Evolutionary conservation across 2,113 vertebrate species (phyloP).

Genomic region (Aspiorhynchus laticeps): DNA sequence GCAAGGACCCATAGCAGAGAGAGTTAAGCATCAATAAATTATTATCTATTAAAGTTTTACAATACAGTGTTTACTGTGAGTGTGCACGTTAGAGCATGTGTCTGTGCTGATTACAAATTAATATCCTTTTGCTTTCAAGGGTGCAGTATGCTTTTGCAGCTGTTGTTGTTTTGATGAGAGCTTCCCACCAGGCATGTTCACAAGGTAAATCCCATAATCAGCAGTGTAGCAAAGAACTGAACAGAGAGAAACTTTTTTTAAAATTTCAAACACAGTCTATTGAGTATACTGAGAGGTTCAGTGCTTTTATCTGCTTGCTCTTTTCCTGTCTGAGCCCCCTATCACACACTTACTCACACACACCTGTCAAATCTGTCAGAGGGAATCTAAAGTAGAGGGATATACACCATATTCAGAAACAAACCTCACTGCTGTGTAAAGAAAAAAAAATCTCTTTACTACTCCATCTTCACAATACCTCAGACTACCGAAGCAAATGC

Average conservation of each 20-base stretch:
- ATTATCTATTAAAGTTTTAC: slow-evolving; percentile 48
- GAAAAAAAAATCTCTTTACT: background rate
- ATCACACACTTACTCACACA: background rate
- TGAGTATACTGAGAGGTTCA: background rate
- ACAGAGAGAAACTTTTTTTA: slow-evolving; percentile 2
- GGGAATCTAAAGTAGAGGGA: background rate
- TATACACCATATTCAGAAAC: background rate
- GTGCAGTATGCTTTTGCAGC: slow-evolving; percentile 16
- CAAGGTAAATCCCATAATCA: background rate
- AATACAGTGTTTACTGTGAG: slow-evolving; percentile 26
- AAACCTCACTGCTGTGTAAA: background rate
- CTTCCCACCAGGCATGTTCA: background rate
- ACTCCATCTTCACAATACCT: no score
- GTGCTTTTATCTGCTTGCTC: background rate
- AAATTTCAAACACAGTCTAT: background rate
- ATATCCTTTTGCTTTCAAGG: slow-evolving; percentile 27
- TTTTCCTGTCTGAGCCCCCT: background rate
- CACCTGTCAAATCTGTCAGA: background rate
- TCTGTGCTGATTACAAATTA: slow-evolving; percentile 43
- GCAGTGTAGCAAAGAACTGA: background rate
- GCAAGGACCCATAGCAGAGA: slow-evolving; percentile 3
- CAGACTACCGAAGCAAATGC: background rate
- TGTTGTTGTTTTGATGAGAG: slow-evolving; percentile 29
- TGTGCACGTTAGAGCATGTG: background rate
- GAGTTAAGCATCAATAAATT: slow-evolving; percentile 50